phyloP scores from a whole-genome alignment of 2,797 vertebrate genomes.

The Emys orbicularis region DNA sequence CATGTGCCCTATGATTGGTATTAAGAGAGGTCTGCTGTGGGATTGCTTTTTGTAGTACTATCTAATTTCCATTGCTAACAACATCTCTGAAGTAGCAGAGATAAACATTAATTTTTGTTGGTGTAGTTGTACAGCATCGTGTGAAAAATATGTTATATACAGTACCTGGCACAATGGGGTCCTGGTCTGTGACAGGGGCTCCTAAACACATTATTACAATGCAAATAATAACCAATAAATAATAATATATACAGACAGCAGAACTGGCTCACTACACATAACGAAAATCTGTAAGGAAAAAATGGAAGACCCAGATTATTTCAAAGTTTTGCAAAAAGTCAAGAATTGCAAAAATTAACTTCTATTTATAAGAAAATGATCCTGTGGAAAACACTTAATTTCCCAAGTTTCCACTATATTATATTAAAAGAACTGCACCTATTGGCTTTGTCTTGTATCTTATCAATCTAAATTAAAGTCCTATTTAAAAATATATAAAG shows the following conservation, averaged over 20 bases:
- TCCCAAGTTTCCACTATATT: neutral
- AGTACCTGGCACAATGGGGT: neutral
- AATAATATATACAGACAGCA: rapidly evolving
- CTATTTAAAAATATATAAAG: neutral
- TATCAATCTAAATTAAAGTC: neutral
- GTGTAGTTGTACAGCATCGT: neutral
- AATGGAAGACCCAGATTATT: neutral
- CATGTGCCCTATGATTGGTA: rapidly evolving
- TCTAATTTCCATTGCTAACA: neutral
- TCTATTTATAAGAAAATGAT: neutral
- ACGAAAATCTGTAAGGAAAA: neutral
- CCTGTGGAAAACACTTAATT: neutral
- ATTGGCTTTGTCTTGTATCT: neutral
- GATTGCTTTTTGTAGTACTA: neutral
- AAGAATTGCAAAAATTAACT: neutral
- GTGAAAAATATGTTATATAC: neutral
- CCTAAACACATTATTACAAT: rapidly evolving
- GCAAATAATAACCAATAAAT: neutral
- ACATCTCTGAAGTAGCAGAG: neutral
- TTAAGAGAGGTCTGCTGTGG: neutral
- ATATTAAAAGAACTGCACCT: neutral
- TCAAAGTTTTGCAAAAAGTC: neutral
- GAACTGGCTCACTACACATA: neutral
- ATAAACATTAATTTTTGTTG: neutral
- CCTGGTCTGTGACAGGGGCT: neutral